Evolutionary conservation across 2,888 invertebrate species (phyloP), one percentile per base, ranked within the genome.

Genomic region (Embidobia sp.): DNA sequence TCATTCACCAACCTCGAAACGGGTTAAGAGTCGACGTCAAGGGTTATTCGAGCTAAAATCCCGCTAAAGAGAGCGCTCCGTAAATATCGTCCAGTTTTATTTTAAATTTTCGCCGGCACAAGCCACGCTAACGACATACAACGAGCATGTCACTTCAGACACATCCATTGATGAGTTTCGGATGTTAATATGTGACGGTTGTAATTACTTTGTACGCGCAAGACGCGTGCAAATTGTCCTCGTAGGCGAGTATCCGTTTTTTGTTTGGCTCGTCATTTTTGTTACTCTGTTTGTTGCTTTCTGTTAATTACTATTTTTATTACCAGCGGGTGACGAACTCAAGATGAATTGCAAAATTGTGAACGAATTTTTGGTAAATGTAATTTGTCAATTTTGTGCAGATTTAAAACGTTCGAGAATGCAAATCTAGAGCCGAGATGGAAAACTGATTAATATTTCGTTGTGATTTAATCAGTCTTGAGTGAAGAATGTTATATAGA

Each of bases 21-120:
- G 82, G 84, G 85, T 86, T 86, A 86, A 86, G 80, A 78, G 83
- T 83, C 67, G 19, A 55, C 53, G 53, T 66, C 82, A 64, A 81
- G 80, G 72, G 79, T 80, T 79, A 80, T 46, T 80, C 79, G 81
- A 80, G 80, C 78, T 82, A 79, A 84, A 85, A 78, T 69, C 70
- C 64, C 59, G 79, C 79, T 82, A 82, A 84, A 83, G 81, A 84
- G 83, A 80, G 83, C 81, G 79, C 80, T 81, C 55, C 77, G 79
- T 63, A 57, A 76, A 67, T 55, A 59, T 66, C 66, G 70, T 55
- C 77, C 69, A 69, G 75, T 63, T 57, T 67, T 75, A 63, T 75
- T 69, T 61, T 22, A 42, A 57, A 59, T 37, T 53, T 61, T 13
- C 40, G 15, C 3, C 40, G 19, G 40, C 37, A 42, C 27, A 22